Evolutionary conservation across 2,113 vertebrate species (phyloP).

Genomic region (Mohoua ochrocephala): DNA sequence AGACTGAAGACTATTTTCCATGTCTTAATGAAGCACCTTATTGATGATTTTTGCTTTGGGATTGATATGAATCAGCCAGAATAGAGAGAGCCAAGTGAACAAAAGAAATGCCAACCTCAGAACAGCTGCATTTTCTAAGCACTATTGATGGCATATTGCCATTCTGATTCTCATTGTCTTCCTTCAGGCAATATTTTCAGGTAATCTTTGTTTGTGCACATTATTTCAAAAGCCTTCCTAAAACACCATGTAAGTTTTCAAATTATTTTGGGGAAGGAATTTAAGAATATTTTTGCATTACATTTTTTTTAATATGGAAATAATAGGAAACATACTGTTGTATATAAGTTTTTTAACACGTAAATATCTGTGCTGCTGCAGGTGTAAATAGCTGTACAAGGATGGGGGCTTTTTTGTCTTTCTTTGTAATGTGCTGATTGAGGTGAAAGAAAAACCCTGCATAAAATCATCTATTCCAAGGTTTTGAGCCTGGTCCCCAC

Average conservation of each 20-base stretch:
- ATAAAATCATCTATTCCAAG: not conserved
- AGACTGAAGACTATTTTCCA: slow-evolving; percentile 89
- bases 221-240: slow-evolving; percentile 32
- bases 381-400: not conserved
- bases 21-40: slow-evolving; percentile 67
- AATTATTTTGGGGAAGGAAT: not conserved
- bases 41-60: not conserved
- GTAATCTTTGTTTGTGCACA: not conserved
- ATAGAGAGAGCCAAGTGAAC: not conserved
- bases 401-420: not conserved
- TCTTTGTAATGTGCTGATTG: not conserved
- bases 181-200: slow-evolving; percentile 3
- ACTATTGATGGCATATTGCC: not conserved
- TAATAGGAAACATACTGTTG: not conserved
- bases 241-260: not conserved
- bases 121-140: slow-evolving; percentile 8
- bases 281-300: not conserved
- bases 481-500: not conserved
- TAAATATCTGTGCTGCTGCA: not conserved
- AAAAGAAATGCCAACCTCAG: not conserved
- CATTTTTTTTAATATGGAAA: not conserved
- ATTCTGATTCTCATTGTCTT: not conserved
- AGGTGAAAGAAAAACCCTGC: not conserved
- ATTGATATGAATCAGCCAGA: not conserved
- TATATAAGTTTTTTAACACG: not conserved